Percentiles rank a stretch among this genome's conserved stretches.
These are phyloP conservation scores for Valencia hispanica DNA, from an alignment of 2,797 vertebrate genomes.

Conservation along the genomic window DNA sequence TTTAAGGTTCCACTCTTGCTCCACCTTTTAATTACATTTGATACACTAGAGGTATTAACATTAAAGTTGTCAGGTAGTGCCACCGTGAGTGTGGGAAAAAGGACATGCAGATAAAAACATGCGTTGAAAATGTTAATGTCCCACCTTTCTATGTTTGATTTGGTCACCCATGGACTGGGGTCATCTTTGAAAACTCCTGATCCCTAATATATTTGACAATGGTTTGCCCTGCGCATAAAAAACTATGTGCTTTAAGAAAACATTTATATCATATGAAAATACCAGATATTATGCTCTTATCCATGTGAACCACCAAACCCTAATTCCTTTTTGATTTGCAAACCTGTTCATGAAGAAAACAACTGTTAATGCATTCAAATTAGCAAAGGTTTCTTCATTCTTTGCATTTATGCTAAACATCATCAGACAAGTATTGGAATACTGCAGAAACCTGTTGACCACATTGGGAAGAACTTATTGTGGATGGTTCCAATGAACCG, in stretches of 20 bases:
- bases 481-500: constrained; percentile 5
- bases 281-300: neutral
- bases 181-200: constrained; percentile 29
- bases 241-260: constrained; percentile 16
- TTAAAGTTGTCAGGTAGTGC: constrained; percentile 31
- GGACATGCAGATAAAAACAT: constrained; percentile 19
- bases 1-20: constrained; percentile 82
- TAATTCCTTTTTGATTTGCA: constrained; percentile 8
- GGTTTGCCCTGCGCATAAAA: constrained; percentile 13
- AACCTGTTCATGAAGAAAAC: neutral
- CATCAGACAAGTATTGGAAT: constrained; percentile 11
- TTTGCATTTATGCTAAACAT: constrained; percentile 37
- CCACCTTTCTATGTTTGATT: constrained; percentile 50
- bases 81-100: constrained; percentile 31
- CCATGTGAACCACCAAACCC: constrained; percentile 13
- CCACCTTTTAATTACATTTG: constrained; percentile 80
- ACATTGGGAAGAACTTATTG: constrained; percentile 4
- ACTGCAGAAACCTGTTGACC: constrained; percentile 22
- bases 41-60: constrained; percentile 70
- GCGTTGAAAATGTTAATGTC: constrained; percentile 30
- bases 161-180: constrained; percentile 42
- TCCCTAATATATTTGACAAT: constrained; percentile 30
- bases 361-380: constrained; percentile 43
- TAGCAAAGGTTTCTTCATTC: neutral
- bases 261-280: constrained; percentile 14